Evolutionary conservation across 2,888 invertebrate species (phyloP), one percentile per base, ranked within the genome.

Genomic region (Anagyrus pseudococci): DNA sequence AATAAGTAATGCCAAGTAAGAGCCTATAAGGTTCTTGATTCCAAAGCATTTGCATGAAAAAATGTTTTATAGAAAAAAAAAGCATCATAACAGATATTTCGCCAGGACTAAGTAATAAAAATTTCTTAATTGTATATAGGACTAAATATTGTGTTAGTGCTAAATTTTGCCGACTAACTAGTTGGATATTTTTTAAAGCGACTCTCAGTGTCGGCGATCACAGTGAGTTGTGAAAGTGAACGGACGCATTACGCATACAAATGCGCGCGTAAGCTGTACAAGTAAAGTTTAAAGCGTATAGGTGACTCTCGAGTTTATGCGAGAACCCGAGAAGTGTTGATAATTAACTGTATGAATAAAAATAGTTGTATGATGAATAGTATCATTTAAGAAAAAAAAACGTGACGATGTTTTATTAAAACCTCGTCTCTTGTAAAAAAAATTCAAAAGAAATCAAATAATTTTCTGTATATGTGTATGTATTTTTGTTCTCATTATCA

Each of bases 311-410:
- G 26, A 57, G 4, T 2, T 33, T 25, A 19, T 59, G 29, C 19
- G 23, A 53, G 47, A 60, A 37, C 33, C 49, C 25, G 4, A 49
- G 48, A 2, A 44, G 46, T 64, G 57, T 60, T 60, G 47, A 64
- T 56, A 52, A 50, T 55, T 53, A 49, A 41, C 37, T 60, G 43
- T 64, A 53, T 52, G 49, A 61, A 65, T 61, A 61, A 58, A 55
- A 57, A 46, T 46, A 54, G 58, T 54, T 50, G 58, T 7, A 29
- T 10, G 23, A 65, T 40, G 23, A 3, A 46, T 58, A 58, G 61
- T 58, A 60, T 49, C 10, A 53, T 56, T 56, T 37, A 17, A n/a
- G 44, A 22, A 58, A 55, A 10, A 41, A 15, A 40, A 37, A 22
- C 59, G 46, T 55, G 33, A 13, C 47, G 23, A 43, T 44, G 33